Percentiles rank a stretch among this genome's conserved stretches.
Conservation (phyloP, 2,113 vertebrate genomes). For the Donacobius atricapilla region DNA sequence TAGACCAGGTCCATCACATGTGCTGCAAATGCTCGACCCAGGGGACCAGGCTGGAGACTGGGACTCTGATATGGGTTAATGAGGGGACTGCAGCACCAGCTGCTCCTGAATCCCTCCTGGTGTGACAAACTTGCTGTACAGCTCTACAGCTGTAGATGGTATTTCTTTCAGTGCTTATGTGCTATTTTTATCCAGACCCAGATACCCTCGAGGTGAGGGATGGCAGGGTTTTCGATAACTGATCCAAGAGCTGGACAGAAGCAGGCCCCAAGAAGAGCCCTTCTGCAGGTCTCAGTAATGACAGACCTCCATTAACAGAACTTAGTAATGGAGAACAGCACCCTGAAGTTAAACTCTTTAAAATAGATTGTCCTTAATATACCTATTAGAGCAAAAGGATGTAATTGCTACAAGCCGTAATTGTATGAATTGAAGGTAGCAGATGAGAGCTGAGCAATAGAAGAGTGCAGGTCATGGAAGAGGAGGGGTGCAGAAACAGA, state of each 20-base stretch:
- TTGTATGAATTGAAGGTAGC: background rate
- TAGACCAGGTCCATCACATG: background rate
- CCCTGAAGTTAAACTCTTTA: background rate
- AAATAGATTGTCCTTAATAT: background rate
- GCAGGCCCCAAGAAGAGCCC: background rate
- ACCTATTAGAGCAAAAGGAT: background rate
- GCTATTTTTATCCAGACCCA: background rate
- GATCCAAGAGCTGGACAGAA: background rate
- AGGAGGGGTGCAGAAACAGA: background rate
- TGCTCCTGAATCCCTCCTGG: background rate
- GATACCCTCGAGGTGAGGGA: background rate
- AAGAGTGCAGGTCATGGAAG: background rate
- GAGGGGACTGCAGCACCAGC: background rate
- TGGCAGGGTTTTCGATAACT: background rate
- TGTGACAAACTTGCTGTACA: background rate
- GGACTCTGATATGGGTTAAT: background rate
- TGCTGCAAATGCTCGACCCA: background rate
- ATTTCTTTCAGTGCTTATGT: background rate
- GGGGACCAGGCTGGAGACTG: background rate
- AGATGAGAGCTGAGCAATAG: background rate
- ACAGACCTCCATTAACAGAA: background rate
- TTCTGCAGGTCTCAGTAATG: background rate
- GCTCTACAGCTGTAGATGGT: background rate
- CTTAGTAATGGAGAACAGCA: background rate
- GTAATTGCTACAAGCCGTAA: background rate